Base-by-base conservation (phyloP, 2,113 vertebrate genomes). In the Todiramphus chloris region DNA sequence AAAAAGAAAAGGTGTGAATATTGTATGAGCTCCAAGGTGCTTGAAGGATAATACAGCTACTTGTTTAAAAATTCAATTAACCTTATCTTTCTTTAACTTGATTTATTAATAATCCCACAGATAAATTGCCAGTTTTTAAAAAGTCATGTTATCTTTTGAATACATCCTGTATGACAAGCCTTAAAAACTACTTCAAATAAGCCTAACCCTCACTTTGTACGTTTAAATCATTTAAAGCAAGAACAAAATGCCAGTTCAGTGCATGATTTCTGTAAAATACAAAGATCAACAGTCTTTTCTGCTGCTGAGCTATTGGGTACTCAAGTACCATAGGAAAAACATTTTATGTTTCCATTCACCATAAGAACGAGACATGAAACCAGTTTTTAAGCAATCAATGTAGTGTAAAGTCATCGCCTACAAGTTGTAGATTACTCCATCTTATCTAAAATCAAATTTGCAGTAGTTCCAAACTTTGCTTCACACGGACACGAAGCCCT, bases 41-140 rank as follows among this genome's bases (percentile, higher is more conserved):
- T 96, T 97, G 92, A 98, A 98, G 97, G 97, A 97, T 96, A 98
- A 98, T 96, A 97, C 51, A 95, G 93, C 89, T 97, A 96, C 94
- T 96, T 97, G 89, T 97, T 98, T 97, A 97, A 98, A 97, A 97
- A 97, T 98, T 97, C 97, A 98, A 97, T 98, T 97, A 98, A 98
- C 96, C 93, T 98, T 97, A 98, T 97, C 95, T 97, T 98, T 98
- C 96, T 96, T 94, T 96, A 98, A 96, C 88, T 97, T 98, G 97
- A 97, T 97, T 97, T 97, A 97, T 98, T 97, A 97, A 97, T 97
- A 97, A 97, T 97, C 91, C 90, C 72, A 96, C 82, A 97, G 96
- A 98, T 97, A 97, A 97, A 97, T 84, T 89, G 63, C 89, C 78
- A 94, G 72, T 96, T 97, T 97, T 96, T 88, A 95, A 97, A 96